Percentiles rank a stretch among this genome's conserved stretches.
Conservation (phyloP, 2,888 invertebrate species). For the Loripinus fragilis region DNA sequence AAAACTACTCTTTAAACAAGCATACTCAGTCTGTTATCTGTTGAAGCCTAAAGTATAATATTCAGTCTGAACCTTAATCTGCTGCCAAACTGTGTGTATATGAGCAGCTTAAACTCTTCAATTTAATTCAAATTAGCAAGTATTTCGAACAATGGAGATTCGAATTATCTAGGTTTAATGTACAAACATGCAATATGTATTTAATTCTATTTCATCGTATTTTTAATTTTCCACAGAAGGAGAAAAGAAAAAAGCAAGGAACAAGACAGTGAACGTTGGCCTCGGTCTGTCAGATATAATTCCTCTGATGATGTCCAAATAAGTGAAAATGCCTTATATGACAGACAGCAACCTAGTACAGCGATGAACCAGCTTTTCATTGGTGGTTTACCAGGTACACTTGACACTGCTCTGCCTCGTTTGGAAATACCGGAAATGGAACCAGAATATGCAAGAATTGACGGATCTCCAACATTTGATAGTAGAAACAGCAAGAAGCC, state of each 20-base stretch:
- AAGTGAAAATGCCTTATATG: constrained; percentile 2
- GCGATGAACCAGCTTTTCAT: constrained; percentile 16
- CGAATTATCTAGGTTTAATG: no score
- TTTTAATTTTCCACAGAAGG: not conserved
- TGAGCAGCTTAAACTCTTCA: no score
- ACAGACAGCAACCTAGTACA: not conserved
- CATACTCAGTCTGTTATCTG: no score
- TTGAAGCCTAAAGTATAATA: no score
- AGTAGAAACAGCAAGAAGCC: not conserved
- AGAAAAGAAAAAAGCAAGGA: not conserved
- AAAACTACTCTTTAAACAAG: no score
- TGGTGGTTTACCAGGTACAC: constrained; percentile 2
- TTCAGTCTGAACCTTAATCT: no score
- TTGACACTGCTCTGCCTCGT: constrained; percentile 3
- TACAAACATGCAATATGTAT: no score
- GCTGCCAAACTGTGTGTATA: no score
- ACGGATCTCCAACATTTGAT: no score
- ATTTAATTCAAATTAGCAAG: no score
- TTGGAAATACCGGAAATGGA: not conserved
- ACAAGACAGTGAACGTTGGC: not conserved
- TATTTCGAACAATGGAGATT: no score
- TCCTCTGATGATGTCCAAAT: not conserved
- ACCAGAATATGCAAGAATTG: not conserved
- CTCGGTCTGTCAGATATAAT: not conserved
- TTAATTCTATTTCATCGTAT: no score